These are phyloP conservation scores for Pachliopta kotzebuea DNA, from an alignment of 2,888 invertebrate genomes.

Conservation along the genomic window DNA sequence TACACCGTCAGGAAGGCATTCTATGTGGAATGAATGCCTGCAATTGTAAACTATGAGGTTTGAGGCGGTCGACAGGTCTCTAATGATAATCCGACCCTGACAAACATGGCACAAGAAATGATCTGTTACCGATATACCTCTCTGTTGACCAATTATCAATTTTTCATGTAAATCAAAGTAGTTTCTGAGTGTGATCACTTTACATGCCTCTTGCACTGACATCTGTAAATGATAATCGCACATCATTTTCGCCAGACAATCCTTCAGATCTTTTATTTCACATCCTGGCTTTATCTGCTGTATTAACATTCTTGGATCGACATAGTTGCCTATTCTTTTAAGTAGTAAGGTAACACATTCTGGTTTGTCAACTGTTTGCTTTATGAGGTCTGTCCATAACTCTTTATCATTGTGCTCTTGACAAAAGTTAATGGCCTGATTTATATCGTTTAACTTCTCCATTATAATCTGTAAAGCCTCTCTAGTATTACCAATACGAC, in stretches of 20 bases:
- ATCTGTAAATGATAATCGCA: conserved; percentile 97
- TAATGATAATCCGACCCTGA: conserved; percentile 86
- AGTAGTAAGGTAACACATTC: conserved; percentile 82
- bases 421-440: conserved; percentile 97
- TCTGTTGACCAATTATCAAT: conserved; percentile 87
- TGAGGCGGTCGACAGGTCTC: conserved; percentile 84
- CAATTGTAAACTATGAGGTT: conserved; percentile 92
- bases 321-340: conserved; percentile 85
- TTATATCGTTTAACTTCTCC: conserved; percentile 90
- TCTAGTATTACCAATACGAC: conserved; percentile 92
- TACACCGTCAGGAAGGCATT: conserved; percentile 84
- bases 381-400: conserved; percentile 95
- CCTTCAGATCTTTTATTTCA: conserved; percentile 93
- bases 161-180: conserved; percentile 93
- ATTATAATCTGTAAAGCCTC: conserved; percentile 96
- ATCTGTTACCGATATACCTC: conserved; percentile 87
- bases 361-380: conserved; percentile 92
- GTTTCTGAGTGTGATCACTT: conserved; percentile 93
- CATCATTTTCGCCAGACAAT: conserved; percentile 96
- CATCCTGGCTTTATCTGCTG: conserved; percentile 91
- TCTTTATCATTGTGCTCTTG: conserved; percentile 97
- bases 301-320: conserved; percentile 94
- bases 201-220: conserved; percentile 93
- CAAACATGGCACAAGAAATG: conserved; percentile 90
- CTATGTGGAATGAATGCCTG: conserved; percentile 93